Evolutionary conservation across 2,888 invertebrate species (phyloP).

Genomic region (Trissolcus japonicus): DNA sequence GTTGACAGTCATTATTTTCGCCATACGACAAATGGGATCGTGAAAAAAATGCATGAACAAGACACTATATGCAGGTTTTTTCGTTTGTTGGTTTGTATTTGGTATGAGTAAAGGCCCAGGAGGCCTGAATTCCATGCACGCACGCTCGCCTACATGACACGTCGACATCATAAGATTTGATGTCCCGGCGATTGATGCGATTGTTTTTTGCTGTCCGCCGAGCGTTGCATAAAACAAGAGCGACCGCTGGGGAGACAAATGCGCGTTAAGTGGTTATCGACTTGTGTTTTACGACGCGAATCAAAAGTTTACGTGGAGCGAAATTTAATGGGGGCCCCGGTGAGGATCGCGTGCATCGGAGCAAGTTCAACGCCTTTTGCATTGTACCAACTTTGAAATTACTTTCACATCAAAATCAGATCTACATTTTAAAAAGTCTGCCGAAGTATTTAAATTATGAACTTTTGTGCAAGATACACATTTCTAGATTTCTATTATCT

Average conservation of each 20-base stretch:
- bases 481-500: too few relatives aligned
- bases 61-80: too few relatives aligned
- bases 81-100: too few relatives aligned
- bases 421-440: not conserved
- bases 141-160: slow-evolving; percentile 29
- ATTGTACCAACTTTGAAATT: too few relatives aligned
- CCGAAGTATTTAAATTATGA: too few relatives aligned
- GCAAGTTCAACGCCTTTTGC: not conserved
- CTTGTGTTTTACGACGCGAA: slow-evolving; percentile 38
- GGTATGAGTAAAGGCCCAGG: too few relatives aligned
- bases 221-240: slow-evolving; percentile 32
- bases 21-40: too few relatives aligned
- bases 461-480: too few relatives aligned
- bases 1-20: too few relatives aligned
- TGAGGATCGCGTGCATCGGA: slow-evolving; percentile 18
- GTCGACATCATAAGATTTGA: slow-evolving; percentile 39
- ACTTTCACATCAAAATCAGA: not conserved
- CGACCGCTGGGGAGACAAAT: slow-evolving; percentile 33
- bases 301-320: slow-evolving; percentile 38
- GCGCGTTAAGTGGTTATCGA: slow-evolving; percentile 49
- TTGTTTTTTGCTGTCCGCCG: slow-evolving; percentile 33
- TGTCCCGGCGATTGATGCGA: slow-evolving; percentile 33
- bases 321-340: slow-evolving; percentile 19
- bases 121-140: slow-evolving; percentile 30
- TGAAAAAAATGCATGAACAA: too few relatives aligned